Base-by-base conservation (phyloP, 2,113 vertebrate genomes). In the Malurus cyaneus region DNA sequence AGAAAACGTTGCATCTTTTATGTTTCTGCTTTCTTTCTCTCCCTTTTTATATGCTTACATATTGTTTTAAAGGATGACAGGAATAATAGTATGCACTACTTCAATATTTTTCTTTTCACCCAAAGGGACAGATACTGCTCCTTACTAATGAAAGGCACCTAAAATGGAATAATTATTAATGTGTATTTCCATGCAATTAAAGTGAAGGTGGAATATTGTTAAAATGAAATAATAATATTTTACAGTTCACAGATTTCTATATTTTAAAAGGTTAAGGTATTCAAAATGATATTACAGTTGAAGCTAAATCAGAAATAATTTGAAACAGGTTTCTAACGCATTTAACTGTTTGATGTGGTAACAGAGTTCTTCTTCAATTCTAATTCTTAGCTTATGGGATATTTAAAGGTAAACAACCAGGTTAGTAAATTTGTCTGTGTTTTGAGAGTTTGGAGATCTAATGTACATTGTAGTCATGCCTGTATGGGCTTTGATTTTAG, bases 201-300 rank as follows among this genome's bases (percentile, higher is more conserved):
- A 67, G 20, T 49, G 41, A 50, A 83, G 50, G 44, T 46, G 14
- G 20, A 87, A 76, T 67, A 64, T 25, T 44, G 12, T 47, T 93
- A 60, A 81, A 84, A 76, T 81, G 13, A 76, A 87, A 60, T 53
- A 49, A 56, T 70, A 77, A 26, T 64, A 61, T 54, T 86, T 85
- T 91, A 60, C 49, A 49, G 19, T 61, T 89, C 41, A 69, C 11
- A 69, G 15, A 64, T 74, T 87, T 76, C 28, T 41, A 3, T 72
- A 36, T 81, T 93, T 91, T 57, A 60, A 92, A 93, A 93, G 28
- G 41, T 82, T 93, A 91, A 29, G 18, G n/a, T 84, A 60, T 69
- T 93, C 23, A 31, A 85, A 79, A 92, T 85, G 1, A 34, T 76
- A 36, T 34, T 72, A 18, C 24, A n/a, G 17, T 44, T 87, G 36